phyloP scores from a whole-genome alignment of 35 echinoderm and acorn worm genomes.

The Lytechinus pictus region DNA sequence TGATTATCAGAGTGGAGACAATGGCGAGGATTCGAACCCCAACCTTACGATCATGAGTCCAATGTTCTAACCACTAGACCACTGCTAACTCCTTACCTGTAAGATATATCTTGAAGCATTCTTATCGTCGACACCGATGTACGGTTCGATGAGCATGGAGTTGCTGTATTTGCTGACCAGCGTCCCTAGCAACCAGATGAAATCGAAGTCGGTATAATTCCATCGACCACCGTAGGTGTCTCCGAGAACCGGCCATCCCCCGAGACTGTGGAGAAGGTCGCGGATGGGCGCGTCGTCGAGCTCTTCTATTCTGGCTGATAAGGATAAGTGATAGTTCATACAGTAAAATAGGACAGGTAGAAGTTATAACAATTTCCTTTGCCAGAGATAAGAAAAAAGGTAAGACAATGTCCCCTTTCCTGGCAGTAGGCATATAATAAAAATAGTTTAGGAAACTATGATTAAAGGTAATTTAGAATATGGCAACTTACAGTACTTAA shows the following conservation, averaged over 20 bases:
- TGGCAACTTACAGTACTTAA: too few species aligned
- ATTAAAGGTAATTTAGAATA: too few species aligned
- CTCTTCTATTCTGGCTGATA: conserved; percentile 75
- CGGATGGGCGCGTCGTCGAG: conserved; percentile 63
- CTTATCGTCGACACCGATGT: conserved; percentile 64
- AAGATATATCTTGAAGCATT: conserved; percentile 63
- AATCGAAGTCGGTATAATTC: conserved; percentile 54
- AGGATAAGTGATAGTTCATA: too few species aligned
- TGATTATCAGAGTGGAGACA: too few species aligned
- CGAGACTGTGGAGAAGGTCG: conserved; percentile 61
- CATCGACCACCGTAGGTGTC: conserved; percentile 68
- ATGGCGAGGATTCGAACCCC: not conserved
- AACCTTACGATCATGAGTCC: too few species aligned
- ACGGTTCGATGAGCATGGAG: conserved; percentile 45
- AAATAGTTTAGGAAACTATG: too few species aligned
- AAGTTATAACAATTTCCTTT: too few species aligned
- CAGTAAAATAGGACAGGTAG: too few species aligned
- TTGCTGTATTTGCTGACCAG: conserved; percentile 53
- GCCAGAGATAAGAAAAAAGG: too few species aligned
- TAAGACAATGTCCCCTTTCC: too few species aligned
- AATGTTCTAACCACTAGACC: too few species aligned
- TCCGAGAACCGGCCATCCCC: conserved; percentile 88
- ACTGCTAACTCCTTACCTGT: not conserved
- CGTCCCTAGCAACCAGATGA: conserved; percentile 59
- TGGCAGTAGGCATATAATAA: too few species aligned